Conservation (phyloP, 2,797 vertebrate genomes). For the Austrolebias charrua region DNA sequence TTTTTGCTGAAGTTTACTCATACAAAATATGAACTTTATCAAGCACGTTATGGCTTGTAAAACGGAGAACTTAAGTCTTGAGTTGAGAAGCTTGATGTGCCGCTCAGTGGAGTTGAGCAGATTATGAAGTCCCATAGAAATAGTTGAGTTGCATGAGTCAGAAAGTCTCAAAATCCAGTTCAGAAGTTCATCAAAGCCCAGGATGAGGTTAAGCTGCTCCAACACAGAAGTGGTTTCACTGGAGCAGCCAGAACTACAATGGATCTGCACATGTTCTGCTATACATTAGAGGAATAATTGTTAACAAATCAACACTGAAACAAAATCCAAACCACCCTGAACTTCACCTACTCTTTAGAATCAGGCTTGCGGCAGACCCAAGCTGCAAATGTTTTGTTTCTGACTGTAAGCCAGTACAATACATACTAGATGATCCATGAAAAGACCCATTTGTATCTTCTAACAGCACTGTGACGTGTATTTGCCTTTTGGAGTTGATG, state of each 20-base stretch:
- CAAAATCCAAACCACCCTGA: conserved; percentile 37
- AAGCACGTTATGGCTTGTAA: background rate
- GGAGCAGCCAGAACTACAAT: conserved; percentile 36
- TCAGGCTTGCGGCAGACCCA: conserved; percentile 30
- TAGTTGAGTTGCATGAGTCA: conserved; percentile 28
- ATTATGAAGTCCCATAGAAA: conserved; percentile 28
- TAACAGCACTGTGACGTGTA: conserved; percentile 43
- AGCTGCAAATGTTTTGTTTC: conserved; percentile 26
- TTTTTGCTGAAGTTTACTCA: background rate
- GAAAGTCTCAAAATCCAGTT: conserved; percentile 35
- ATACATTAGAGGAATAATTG: conserved; percentile 43
- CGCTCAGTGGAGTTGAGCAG: conserved; percentile 36
- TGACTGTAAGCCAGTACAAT: conserved; percentile 41
- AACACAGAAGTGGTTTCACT: conserved; percentile 19
- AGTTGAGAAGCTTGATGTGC: conserved; percentile 10
- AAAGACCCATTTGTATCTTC: conserved; percentile 43
- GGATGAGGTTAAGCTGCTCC: conserved; percentile 39
- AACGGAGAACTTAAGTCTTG: background rate
- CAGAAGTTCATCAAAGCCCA: conserved; percentile 55
- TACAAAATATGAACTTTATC: conserved; percentile 3
- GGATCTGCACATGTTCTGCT: conserved; percentile 36
- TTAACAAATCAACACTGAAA: conserved; percentile 41
- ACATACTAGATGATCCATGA: conserved; percentile 30
- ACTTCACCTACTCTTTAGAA: conserved; percentile 23
- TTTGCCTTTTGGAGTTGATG: conserved; percentile 18